Conservation (phyloP, 2,797 vertebrate genomes). For the Jordanella pulchra region DNA sequence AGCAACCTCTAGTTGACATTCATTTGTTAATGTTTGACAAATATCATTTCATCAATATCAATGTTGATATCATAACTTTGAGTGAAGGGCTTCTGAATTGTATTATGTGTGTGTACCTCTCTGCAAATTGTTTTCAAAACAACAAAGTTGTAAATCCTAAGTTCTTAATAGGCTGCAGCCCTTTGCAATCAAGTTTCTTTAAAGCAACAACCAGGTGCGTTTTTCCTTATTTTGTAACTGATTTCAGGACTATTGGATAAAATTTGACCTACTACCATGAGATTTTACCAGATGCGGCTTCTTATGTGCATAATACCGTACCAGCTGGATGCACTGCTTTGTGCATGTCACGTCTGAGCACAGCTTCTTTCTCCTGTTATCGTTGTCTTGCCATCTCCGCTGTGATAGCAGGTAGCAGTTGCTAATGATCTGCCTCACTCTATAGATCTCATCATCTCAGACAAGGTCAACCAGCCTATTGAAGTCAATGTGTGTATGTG, state of each 20-base stretch:
- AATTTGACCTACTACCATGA: constrained; percentile 31
- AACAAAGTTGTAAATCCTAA: constrained; percentile 26
- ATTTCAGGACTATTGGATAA: constrained; percentile 9
- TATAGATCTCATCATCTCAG: constrained; percentile 52
- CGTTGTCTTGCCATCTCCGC: constrained; percentile 15
- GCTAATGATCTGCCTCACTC: constrained; percentile 52
- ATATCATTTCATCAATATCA: too few species aligned
- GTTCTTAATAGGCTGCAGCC: constrained; percentile 21
- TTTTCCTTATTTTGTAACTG: background rate
- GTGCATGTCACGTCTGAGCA: background rate
- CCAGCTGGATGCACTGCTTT: background rate
- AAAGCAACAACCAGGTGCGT: background rate
- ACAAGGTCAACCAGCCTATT: constrained; percentile 52
- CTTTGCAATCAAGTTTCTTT: constrained; percentile 47
- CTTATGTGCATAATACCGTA: constrained; percentile 14
- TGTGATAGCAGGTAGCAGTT: constrained; percentile 39
- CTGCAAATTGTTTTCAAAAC: background rate
- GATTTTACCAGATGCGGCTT: constrained; percentile 28
- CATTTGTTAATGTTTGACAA: background rate
- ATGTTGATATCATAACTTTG: constrained; percentile 30
- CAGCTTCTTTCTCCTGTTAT: constrained; percentile 19
- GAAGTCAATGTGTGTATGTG: constrained; percentile 10
- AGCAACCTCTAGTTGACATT: too few species aligned
- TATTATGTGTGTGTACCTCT: constrained; percentile 20
- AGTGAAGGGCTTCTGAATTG: constrained; percentile 31